A percentile compares a stretch with the other conserved stretches of the same genome.
phyloP scores from a whole-genome alignment of 1,140 invertebrate species.

The Sipha flava region DNA sequence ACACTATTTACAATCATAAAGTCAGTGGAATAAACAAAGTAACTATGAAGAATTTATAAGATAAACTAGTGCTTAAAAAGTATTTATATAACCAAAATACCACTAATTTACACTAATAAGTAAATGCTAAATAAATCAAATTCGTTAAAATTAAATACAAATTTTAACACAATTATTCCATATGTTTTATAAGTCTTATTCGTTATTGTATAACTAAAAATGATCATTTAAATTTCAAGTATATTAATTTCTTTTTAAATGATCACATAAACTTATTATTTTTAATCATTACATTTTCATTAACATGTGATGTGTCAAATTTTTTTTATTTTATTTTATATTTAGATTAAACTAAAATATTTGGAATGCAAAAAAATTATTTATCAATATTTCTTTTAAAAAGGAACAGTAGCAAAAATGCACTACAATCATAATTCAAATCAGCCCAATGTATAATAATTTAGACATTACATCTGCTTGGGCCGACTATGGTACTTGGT shows the following conservation, averaged over 20 bases:
- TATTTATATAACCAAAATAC: not conserved
- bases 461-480: conserved; percentile 19
- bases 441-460: not conserved
- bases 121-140: not conserved
- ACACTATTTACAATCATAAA: not conserved
- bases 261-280: not conserved
- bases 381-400: not conserved
- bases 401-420: not conserved
- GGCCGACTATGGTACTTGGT: conserved; percentile 12
- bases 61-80: not conserved
- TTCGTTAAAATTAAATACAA: not conserved
- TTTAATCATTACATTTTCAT: too few species aligned
- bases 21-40: not conserved
- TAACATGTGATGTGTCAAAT: too few species aligned
- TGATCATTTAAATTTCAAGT: not conserved
- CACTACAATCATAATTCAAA: not conserved
- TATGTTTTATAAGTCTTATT: not conserved
- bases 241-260: not conserved
- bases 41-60: not conserved
- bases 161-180: not conserved
- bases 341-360: not conserved
- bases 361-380: conserved; percentile 16
- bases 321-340: not conserved
- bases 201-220: not conserved
- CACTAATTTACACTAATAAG: not conserved